These are phyloP conservation scores for Psilanteris sp. DNA, from an alignment of 1,140 invertebrate genomes.

Conservation along the genomic window DNA sequence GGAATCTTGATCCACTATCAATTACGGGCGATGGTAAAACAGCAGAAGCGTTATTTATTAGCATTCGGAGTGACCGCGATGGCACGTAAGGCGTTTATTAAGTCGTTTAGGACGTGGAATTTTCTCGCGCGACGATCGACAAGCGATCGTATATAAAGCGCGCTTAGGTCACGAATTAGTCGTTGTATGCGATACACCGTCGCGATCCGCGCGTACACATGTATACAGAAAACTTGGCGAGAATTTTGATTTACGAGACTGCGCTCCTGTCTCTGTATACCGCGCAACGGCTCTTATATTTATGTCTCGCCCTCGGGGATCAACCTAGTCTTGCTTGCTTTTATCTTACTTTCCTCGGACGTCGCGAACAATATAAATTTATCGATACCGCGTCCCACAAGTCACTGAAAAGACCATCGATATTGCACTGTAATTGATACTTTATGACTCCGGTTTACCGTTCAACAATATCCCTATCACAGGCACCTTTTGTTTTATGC, in stretches of 20 bases:
- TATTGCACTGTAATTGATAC: conserved; percentile 47
- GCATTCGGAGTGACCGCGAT: conserved; percentile 27
- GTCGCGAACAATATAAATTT: conserved; percentile 48
- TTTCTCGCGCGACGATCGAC: conserved; percentile 24
- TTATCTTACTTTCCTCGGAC: conserved; percentile 43
- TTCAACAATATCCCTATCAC: too few relatives aligned
- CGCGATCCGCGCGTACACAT: conserved; percentile 16
- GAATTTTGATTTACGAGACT: conserved; percentile 55
- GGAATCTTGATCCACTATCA: too few relatives aligned
- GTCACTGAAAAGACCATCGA: conserved; percentile 44
- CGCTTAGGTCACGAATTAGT: conserved; percentile 44
- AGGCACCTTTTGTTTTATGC: conserved; percentile 21
- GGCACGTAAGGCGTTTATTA: conserved; percentile 50
- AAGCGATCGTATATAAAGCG: conserved; percentile 27
- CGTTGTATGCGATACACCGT: conserved; percentile 16
- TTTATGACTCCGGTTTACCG: conserved; percentile 26
- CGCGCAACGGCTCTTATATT: conserved; percentile 32
- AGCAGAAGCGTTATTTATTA: conserved; percentile 42
- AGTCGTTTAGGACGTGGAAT: conserved; percentile 48
- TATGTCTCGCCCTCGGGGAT: conserved; percentile 44
- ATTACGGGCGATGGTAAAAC: conserved; percentile 37
- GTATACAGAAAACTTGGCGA: conserved; percentile 23
- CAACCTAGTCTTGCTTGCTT: conserved; percentile 30
- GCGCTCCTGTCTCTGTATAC: conserved; percentile 32
- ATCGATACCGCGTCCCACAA: conserved; percentile 32